Percentiles rank a stretch among this genome's conserved stretches.
Conservation (phyloP, 1,140 invertebrate genomes). For the Drosophila pruinosa region DNA sequence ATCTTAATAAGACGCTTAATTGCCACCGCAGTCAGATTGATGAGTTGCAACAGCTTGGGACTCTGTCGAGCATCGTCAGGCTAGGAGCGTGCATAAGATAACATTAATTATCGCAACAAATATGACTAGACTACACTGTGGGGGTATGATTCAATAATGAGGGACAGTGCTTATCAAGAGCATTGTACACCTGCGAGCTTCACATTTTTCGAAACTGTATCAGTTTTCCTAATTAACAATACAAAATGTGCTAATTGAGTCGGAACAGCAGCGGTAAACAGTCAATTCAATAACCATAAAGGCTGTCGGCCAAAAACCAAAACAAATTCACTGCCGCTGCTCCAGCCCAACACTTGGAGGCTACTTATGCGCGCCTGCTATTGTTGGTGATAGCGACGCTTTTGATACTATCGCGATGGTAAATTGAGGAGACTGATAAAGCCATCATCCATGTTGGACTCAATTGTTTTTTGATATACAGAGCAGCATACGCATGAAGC, state of each 20-base stretch:
- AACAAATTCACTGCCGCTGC: slow-evolving; percentile 21
- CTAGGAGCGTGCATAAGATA: slow-evolving; percentile 75
- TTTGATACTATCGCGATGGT: slow-evolving; percentile 50
- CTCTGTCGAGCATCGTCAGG: slow-evolving; percentile 86
- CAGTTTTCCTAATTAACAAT: slow-evolving; percentile 75
- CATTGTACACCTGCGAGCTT: slow-evolving; percentile 62
- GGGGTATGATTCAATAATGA: slow-evolving; percentile 43
- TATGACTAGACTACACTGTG: slow-evolving; percentile 33
- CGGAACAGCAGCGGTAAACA: slow-evolving; percentile 57
- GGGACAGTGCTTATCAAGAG: slow-evolving; percentile 49
- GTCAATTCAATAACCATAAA: slow-evolving; percentile 42
- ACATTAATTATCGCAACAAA: slow-evolving; percentile 18
- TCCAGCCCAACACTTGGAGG: background rate
- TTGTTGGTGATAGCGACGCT: slow-evolving; percentile 57
- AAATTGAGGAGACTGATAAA: slow-evolving; percentile 53
- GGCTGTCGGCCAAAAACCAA: slow-evolving; percentile 23
- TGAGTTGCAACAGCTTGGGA: slow-evolving; percentile 90
- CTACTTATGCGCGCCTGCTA: slow-evolving; percentile 71
- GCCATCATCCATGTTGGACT: slow-evolving; percentile 19
- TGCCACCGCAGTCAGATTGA: slow-evolving; percentile 95
- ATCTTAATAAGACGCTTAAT: slow-evolving; percentile 95
- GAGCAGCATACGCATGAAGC: background rate
- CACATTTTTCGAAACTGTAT: slow-evolving; percentile 60
- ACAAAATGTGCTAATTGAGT: slow-evolving; percentile 73
- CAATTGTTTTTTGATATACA: slow-evolving; percentile 4